Evolutionary conservation across 2,888 invertebrate species (phyloP), one percentile per base, ranked within the genome.

Genomic region (Sturmia bella): DNA sequence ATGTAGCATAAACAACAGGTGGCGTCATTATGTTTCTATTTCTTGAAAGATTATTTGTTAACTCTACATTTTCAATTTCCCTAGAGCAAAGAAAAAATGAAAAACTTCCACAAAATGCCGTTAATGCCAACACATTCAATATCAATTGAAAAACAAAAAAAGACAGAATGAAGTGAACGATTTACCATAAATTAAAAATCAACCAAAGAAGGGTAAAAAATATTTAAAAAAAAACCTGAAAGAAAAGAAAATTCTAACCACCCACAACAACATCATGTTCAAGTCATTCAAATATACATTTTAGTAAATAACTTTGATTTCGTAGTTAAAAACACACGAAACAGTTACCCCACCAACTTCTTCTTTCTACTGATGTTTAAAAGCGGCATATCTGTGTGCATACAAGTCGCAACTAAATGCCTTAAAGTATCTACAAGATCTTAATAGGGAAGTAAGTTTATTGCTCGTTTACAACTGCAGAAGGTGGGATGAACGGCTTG

Each of bases 171-270:
- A 24, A 0, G 21, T 11, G 48, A 6, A 48, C 11, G 0, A 13
- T 37, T 69, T 37, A 57, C 15, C 32, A 32, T 57, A 57, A 70
- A 57, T 19, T 43, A 57, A 32, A 45, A 70, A 32, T 9, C 24
- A 52, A 12, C 24, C 2, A 45, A 0, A 12, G 21, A 2, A 19
- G 0, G n/a, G 64, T 32, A 6, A 27, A 24, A 27, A 32, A 32
- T 5, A 52, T 15, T 37, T n/a, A 17, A 11, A 12, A 7, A 32
- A 45, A 45, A 27, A 32, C 17, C 3, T 21, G 1, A n/a, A 59
- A 15, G 6, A 15, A 2, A 0, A 57, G 19, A n/a, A 57, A 19
- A 21, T 32, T 37, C 37, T 11, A 56, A 37, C 27, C 32, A 17
- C 41, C 41, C 59, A 59, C 41, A 7, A 43, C 15, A 56, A 2